A percentile compares a stretch with the other conserved stretches of the same genome.
These are phyloP conservation scores for Trypoxylus dichotomus DNA, from an alignment of 1,140 invertebrate genomes.

Conservation along the genomic window DNA sequence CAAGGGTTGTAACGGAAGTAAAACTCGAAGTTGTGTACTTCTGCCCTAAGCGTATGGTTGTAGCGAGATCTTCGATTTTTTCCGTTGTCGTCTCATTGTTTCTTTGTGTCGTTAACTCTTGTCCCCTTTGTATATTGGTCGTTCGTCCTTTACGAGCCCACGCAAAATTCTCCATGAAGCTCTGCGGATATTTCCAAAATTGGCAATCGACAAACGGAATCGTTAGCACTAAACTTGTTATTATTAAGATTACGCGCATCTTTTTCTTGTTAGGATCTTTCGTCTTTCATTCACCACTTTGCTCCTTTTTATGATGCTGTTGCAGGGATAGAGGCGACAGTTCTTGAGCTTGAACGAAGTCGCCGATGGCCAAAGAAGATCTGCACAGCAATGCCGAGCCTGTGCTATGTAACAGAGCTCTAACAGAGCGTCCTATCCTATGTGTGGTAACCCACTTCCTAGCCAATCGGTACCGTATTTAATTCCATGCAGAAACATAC, in stretches of 20 bases:
- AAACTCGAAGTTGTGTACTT: not conserved
- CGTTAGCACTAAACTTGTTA: constrained; percentile 40
- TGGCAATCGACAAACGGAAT: constrained; percentile 41
- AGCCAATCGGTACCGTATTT: constrained; percentile 47
- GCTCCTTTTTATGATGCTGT: not conserved
- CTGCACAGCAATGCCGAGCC: constrained; percentile 44
- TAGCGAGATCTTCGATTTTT: not conserved
- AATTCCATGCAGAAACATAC: not conserved
- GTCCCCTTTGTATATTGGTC: constrained; percentile 29
- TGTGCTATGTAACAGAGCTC: constrained; percentile 45
- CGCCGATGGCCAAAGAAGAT: constrained; percentile 45
- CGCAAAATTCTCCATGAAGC: constrained; percentile 44
- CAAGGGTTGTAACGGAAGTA: not conserved
- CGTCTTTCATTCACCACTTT: not conserved
- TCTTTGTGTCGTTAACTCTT: constrained; percentile 32
- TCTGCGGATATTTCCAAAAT: constrained; percentile 49
- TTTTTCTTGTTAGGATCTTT: constrained; percentile 27
- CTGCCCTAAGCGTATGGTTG: constrained; percentile 31
- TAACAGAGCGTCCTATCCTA: constrained; percentile 37
- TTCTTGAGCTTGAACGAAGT: constrained; percentile 40
- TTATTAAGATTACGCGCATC: constrained; percentile 45
- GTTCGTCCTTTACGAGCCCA: constrained; percentile 48
- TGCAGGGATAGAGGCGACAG: constrained; percentile 6
- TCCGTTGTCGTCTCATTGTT: constrained; percentile 24
- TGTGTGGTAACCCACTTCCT: constrained; percentile 51